A percentile compares a stretch with the other conserved stretches of the same genome.
These are phyloP conservation scores for Glyptemys insculpta DNA, from an alignment of 2,797 vertebrate species.

Conservation along the genomic window DNA sequence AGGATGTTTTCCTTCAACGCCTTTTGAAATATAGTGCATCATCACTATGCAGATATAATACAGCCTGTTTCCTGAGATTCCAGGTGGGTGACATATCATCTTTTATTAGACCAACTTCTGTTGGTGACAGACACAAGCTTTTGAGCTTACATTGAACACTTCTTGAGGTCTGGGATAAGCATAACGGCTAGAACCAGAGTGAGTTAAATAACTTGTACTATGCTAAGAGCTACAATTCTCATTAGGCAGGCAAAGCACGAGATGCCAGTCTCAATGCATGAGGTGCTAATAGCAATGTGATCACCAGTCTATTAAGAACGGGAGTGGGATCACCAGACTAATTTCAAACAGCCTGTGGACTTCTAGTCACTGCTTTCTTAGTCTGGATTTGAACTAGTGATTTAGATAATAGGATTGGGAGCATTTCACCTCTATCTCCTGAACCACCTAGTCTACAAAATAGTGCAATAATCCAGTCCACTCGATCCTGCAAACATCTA, in stretches of 20 bases:
- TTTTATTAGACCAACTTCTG: too few species aligned
- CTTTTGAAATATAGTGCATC: too few species aligned
- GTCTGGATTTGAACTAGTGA: not conserved
- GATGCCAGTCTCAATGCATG: fast-evolving
- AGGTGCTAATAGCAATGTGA: not conserved
- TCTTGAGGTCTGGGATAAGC: too few species aligned
- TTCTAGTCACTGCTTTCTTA: fast-evolving
- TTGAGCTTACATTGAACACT: too few species aligned
- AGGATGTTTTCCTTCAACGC: too few species aligned
- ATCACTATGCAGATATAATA: too few species aligned
- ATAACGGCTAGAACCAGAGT: not conserved
- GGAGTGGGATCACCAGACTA: too few species aligned
- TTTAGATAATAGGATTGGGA: not conserved
- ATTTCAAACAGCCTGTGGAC: too few species aligned
- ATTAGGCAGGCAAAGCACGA: not conserved
- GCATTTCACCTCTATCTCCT: not conserved
- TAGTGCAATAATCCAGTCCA: not conserved
- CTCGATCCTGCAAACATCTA: too few species aligned
- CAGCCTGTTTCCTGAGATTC: too few species aligned
- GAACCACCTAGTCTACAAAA: not conserved
- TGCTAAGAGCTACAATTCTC: not conserved
- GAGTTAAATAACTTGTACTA: not conserved
- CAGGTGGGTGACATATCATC: too few species aligned
- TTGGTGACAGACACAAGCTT: too few species aligned
- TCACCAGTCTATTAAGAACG: fast-evolving